Evolutionary conservation across 2,113 vertebrate species (phyloP).

Genomic region (Acanthochromis polyacanthus): DNA sequence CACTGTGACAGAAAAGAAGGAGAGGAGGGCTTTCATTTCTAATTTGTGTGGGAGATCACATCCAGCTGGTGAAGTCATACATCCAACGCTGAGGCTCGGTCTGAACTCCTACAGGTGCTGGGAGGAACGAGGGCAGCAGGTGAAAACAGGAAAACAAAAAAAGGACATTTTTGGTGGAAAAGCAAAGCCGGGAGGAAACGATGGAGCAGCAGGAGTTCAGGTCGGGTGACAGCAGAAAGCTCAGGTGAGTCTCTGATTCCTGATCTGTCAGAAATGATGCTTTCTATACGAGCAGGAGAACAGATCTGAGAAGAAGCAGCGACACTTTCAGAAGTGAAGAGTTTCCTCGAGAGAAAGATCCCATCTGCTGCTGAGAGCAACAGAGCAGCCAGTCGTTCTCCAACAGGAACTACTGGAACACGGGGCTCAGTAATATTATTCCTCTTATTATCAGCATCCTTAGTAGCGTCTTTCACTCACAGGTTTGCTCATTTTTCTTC

Average conservation of each 20-base stretch:
- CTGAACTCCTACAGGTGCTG: slow-evolving; percentile 76
- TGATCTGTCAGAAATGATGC: slow-evolving; percentile 16
- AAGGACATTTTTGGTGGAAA: slow-evolving; percentile 28
- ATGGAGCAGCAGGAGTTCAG: slow-evolving; percentile 71
- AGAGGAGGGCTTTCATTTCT: not conserved
- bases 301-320: slow-evolving; percentile 22
- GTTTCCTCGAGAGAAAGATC: slow-evolving; percentile 69
- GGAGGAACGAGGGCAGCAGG: slow-evolving; percentile 54
- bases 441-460: no score
- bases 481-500: slow-evolving; percentile 6
- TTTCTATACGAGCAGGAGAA: slow-evolving; percentile 38
- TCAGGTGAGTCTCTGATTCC: slow-evolving; percentile 63
- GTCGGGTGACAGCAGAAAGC: slow-evolving; percentile 66
- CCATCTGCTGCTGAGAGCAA: slow-evolving; percentile 67
- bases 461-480: slow-evolving; percentile 66
- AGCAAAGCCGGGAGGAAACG: slow-evolving; percentile 3
- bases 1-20: slow-evolving; percentile 23
- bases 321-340: slow-evolving; percentile 59
- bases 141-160: slow-evolving; percentile 43
- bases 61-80: slow-evolving; percentile 53
- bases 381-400: slow-evolving; percentile 57
- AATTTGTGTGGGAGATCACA: slow-evolving; percentile 42
- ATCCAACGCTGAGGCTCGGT: slow-evolving; percentile 58
- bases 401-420: slow-evolving; percentile 46
- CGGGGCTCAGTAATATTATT: not conserved